Base-by-base conservation (phyloP, 92 coral and sea anemone genomes). In the Siderastrea radians region DNA sequence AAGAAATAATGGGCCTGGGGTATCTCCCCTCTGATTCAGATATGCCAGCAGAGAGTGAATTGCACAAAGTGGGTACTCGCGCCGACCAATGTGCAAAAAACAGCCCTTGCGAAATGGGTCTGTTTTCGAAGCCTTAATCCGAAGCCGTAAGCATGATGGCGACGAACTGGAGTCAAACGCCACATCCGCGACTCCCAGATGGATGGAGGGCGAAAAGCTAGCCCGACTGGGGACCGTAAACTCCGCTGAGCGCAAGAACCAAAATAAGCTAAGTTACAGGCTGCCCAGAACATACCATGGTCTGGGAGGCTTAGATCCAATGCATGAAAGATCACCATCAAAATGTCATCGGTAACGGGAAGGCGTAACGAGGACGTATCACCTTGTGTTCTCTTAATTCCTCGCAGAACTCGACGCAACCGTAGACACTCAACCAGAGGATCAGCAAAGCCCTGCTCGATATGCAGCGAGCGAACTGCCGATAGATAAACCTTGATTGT, bases 81-180 rank as follows among this genome's bases (percentile, higher is more conserved):
- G 71, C 68, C 3, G 38, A 44, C 83, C 82, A 48, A 77, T 67
- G n/a, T 72, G 63, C 54, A 86, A 3, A 49, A 66, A 38, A 53
- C 83, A 63, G 45, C 89, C 83, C 64, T 83, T 74, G 70, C 75
- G 52, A 16, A 84, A 75, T 16, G 89, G 82, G 26, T 84, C 82
- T 43, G 89, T 75, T n/a, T 84, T 84, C 3, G 88, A 84, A 26
- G 53, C 81, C 52, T 85, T 85, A 19, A 85, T 85, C 14, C 38
- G 12, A 10, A 85, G 59, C 26, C 66, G 89, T 9, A 85, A 2
- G 17, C 65, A 48, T 6, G 75, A 62, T 2, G 89, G 89, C 8
- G 13, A n/a, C 16, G 43, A 3, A 16, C 16, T 58, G 6, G 13
- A 26, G 51, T 85, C 82, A 3, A 51, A 46, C 1, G 89, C 49